Evolutionary conservation across 2,113 vertebrate species (phyloP).

Genomic region (Tetrao urogallus): DNA sequence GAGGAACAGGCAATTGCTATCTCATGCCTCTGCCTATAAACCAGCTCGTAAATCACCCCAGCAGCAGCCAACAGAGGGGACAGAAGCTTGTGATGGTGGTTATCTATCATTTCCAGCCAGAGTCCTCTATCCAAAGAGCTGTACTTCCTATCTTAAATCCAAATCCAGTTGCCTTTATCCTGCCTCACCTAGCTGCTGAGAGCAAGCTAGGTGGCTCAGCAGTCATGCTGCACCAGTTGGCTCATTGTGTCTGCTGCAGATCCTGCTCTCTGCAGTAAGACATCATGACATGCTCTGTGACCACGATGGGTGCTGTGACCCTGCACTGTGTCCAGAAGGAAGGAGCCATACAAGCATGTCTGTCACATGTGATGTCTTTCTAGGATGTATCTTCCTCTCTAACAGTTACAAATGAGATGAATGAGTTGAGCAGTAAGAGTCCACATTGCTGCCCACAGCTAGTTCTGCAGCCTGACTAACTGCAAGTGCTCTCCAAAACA

Average conservation of each 20-base stretch:
- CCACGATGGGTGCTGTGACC: rapidly evolving
- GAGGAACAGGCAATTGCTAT: neutral
- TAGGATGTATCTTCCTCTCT: neutral
- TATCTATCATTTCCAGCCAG: slow-evolving; percentile 4
- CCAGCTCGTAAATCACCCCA: neutral
- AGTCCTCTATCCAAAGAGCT: neutral
- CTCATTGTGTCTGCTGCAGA: neutral
- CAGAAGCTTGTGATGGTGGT: neutral
- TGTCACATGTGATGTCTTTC: neutral
- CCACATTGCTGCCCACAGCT: neutral
- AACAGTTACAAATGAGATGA: neutral
- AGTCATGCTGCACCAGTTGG: neutral
- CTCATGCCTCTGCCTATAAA: slow-evolving; percentile 11
- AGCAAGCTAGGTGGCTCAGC: neutral
- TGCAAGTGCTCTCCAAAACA: neutral
- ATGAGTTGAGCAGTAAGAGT: neutral
- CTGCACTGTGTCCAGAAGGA: neutral
- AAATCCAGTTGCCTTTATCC: neutral
- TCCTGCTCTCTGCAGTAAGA: neutral
- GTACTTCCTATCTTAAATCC: neutral
- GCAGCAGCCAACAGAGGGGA: neutral
- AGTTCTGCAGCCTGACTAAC: neutral
- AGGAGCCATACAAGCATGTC: neutral
- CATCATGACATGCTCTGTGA: neutral
- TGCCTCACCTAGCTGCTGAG: neutral